Evolutionary conservation across 2,113 vertebrate genomes (phyloP).

Genomic region (Barbus barbus): DNA sequence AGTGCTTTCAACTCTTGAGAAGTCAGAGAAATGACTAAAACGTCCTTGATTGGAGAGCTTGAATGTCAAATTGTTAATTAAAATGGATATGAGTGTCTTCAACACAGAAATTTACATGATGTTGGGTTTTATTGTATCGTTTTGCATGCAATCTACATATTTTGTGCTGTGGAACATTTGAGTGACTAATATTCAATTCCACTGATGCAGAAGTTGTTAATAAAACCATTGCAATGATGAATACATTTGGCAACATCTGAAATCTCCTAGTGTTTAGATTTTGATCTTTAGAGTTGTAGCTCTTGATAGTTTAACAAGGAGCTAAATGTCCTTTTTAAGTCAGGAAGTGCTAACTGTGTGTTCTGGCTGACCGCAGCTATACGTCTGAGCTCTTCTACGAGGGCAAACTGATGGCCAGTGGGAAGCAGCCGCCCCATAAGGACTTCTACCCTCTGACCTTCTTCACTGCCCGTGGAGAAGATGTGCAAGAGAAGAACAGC

Average conservation of each 20-base stretch:
- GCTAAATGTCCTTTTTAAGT: conserved; percentile 23
- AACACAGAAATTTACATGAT: conserved; percentile 35
- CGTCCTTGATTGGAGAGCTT: conserved; percentile 47
- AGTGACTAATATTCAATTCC: not conserved
- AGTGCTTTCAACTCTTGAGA: conserved; percentile 20
- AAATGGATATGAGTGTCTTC: conserved; percentile 34
- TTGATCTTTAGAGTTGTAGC: not conserved
- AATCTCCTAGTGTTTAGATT: not conserved
- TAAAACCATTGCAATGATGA: not conserved
- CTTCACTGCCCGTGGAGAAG: conserved; percentile 97
- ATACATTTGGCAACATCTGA: not conserved
- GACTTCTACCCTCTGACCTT: conserved; percentile 98
- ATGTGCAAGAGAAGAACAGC: conserved; percentile 99
- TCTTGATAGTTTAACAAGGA: not conserved
- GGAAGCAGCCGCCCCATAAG: conserved; percentile 96
- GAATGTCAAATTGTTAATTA: conserved; percentile 48
- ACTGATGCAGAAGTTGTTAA: not conserved
- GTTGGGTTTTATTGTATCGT: conserved; percentile 42
- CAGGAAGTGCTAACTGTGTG: conserved; percentile 34
- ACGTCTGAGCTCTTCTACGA: conserved; percentile 99
- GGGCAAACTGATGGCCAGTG: conserved; percentile 98
- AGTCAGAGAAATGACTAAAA: conserved; percentile 17
- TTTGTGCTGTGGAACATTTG: conserved; percentile 28
- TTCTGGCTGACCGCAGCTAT: conserved; percentile 79
- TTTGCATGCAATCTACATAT: conserved; percentile 57